Evolutionary conservation across 2,797 vertebrate genomes (phyloP), one percentile per base, ranked within the genome.

Genomic region (Melanotaenia parkinsoni): DNA sequence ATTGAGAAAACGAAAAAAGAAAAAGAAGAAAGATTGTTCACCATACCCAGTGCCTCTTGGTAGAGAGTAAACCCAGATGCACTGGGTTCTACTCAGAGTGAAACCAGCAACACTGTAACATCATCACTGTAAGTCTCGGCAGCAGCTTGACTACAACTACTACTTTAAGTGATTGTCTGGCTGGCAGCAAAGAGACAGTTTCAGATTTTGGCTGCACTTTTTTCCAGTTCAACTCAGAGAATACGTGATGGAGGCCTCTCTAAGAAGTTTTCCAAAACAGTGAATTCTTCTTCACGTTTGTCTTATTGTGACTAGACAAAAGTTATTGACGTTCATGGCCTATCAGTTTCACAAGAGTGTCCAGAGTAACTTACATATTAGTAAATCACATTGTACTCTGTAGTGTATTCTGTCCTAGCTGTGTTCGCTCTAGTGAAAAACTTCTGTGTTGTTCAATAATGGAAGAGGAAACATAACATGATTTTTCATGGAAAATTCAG

Each of bases 251-350:
- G 66, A 80, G 61, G 71, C 64, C 71, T 74, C 20, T 3, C 68
- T 66, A 64, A 88, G 72, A 84, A 82, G 79, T 35, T 76, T 86
- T 86, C 90, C 79, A 79, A 85, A 88, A 87, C 86, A 87, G 66
- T 38, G 26, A 69, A 69, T 77, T 63, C 26, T 26, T n/a, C 58
- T 30, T 53, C 3, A 33, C 60, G 38, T 51, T 53, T 2, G 5
- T 70, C 50, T 63, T 56, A 2, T 8, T 28, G 1, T 69, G 66
- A 63, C 54, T 47, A 0, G 50, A 75, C 10, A 22, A 57, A 32
- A 47, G 1, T 43, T 54, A 54, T 61, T 18, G 6, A 40, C 67
- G 60, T 63, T 82, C 50, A 62, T 37, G 12, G 22, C 63, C 74
- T 22, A 64, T 63, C 33, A 28, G 33, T 77, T 74, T 56, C 26